Percentiles rank a stretch among this genome's conserved stretches.
Conservation (phyloP, 2,888 invertebrate genomes). For the Conops quadrifasciatus region DNA sequence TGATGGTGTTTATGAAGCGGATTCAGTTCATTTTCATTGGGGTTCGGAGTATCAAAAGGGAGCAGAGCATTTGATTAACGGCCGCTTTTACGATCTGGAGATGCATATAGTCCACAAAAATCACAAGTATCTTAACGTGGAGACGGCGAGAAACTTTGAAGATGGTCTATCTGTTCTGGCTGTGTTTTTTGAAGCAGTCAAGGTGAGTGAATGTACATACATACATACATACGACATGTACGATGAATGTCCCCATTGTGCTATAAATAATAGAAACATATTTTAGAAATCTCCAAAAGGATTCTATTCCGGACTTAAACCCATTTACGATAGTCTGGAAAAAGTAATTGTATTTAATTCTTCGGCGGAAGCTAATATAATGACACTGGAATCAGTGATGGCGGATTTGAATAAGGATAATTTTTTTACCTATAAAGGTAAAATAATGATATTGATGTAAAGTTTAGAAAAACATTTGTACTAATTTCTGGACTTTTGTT, state of each 20-base stretch:
- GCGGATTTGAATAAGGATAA: conserved; percentile 52
- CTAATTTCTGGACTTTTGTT: not conserved
- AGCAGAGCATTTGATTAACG: conserved; percentile 65
- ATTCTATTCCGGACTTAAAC: conserved; percentile 50
- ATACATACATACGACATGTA: no score
- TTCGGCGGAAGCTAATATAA: conserved; percentile 47
- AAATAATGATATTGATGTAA: conserved; percentile 38
- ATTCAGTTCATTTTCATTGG: conserved; percentile 73
- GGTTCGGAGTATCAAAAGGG: conserved; percentile 74
- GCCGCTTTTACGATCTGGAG: conserved; percentile 70
- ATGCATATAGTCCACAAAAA: conserved; percentile 75
- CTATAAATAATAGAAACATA: not conserved
- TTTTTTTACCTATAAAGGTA: conserved; percentile 65
- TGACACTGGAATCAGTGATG: conserved; percentile 54
- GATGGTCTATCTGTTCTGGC: conserved; percentile 73
- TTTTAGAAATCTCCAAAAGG: conserved; percentile 45
- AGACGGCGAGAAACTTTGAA: conserved; percentile 66
- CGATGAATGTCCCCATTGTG: not conserved
- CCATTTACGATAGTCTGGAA: conserved; percentile 50
- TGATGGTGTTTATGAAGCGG: conserved; percentile 50
- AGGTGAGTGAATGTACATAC: conserved; percentile 49
- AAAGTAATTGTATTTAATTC: conserved; percentile 50
- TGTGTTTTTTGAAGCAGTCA: conserved; percentile 69
- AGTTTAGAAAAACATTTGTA: not conserved
- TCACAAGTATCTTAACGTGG: conserved; percentile 68